phyloP scores from a whole-genome alignment of 2,888 invertebrate genomes.

The Drosophila parthenogenetica region DNA sequence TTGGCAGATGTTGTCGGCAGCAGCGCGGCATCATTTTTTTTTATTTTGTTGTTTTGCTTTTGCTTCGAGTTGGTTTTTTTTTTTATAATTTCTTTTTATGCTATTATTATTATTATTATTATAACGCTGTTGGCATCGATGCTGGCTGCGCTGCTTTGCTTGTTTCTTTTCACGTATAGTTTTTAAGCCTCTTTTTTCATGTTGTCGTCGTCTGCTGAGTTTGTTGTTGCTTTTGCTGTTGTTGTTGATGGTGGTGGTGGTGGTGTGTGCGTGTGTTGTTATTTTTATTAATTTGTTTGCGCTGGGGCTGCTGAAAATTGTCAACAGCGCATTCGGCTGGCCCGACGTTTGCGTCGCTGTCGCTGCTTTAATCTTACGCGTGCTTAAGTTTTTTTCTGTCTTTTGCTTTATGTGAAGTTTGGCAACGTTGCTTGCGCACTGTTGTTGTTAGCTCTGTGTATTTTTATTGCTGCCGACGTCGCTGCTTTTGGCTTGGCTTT shows the following conservation, averaged over 20 bases:
- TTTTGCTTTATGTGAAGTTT: constrained; percentile 62
- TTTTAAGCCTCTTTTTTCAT: constrained; percentile 69
- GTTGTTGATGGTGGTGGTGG: constrained; percentile 31
- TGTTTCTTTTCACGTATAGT: constrained; percentile 60
- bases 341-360: constrained; percentile 37
- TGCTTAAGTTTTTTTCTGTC: constrained; percentile 61
- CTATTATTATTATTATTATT: constrained; percentile 65
- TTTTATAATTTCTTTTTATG: constrained; percentile 73
- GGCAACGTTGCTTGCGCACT: constrained; percentile 58
- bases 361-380: constrained; percentile 75
- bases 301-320: constrained; percentile 68
- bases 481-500: constrained; percentile 59
- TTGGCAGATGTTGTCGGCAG: constrained; percentile 47
- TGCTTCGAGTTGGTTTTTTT: constrained; percentile 62
- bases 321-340: constrained; percentile 61
- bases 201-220: constrained; percentile 52
- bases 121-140: constrained; percentile 64
- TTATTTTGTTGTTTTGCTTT: constrained; percentile 56
- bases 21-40: constrained; percentile 59
- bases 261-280: constrained; percentile 70
- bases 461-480: constrained; percentile 64
- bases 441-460: constrained; percentile 22
- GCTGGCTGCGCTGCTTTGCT: constrained; percentile 52
- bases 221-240: constrained; percentile 22
- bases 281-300: constrained; percentile 81